Evolutionary conservation across 2,888 invertebrate species (phyloP).

Genomic region (Lordiphosa andalusiaca): DNA sequence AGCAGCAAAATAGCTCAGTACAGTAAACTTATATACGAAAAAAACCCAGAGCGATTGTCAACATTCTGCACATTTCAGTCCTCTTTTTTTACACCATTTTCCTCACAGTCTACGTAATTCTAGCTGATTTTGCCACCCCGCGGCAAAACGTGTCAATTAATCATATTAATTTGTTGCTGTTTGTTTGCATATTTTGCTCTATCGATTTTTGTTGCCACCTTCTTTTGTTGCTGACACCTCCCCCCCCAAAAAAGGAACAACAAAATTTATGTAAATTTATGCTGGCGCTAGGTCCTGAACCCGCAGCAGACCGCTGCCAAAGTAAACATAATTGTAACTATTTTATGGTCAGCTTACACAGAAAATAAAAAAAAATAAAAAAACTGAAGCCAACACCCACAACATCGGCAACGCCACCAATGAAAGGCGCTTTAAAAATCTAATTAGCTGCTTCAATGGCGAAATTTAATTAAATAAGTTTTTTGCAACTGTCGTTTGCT

Average conservation of each 20-base stretch:
- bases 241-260: constrained; percentile 6
- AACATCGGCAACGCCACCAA: constrained; percentile 12
- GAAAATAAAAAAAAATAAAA: constrained; percentile 12
- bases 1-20: too few relatives aligned
- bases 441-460: constrained; percentile 68
- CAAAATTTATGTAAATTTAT: constrained; percentile 54
- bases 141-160: constrained; percentile 54
- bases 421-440: constrained; percentile 47
- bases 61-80: too few relatives aligned
- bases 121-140: constrained; percentile 22
- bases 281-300: constrained; percentile 32
- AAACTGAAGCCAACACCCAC: not conserved
- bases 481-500: constrained; percentile 46
- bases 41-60: too few relatives aligned
- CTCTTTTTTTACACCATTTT: too few relatives aligned
- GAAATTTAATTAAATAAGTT: constrained; percentile 70
- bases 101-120: constrained; percentile 6
- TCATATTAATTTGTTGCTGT: constrained; percentile 63
- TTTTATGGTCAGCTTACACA: constrained; percentile 39
- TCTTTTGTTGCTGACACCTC: constrained; percentile 15
- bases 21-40: too few relatives aligned
- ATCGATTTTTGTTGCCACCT: constrained; percentile 51
- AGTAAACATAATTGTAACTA: constrained; percentile 45
- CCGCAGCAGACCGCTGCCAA: constrained; percentile 41
- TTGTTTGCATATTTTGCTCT: constrained; percentile 26